Evolutionary conservation across 2,113 vertebrate genomes (phyloP).

Genomic region (Glaucomys volans): DNA sequence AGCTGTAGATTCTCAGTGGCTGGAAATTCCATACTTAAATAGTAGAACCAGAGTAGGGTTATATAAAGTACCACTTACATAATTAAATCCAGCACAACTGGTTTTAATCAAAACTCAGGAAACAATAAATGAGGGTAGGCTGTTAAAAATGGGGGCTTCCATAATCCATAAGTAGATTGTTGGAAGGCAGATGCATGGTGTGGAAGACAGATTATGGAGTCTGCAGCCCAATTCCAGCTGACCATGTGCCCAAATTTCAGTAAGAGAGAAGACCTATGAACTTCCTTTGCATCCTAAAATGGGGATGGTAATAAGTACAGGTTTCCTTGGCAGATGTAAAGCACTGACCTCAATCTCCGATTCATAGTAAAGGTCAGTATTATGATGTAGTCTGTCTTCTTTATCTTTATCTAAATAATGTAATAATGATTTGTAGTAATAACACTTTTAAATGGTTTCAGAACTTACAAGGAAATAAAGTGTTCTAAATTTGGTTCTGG

Average conservation of each 20-base stretch:
- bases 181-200: neutral
- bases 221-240: neutral
- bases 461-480: conserved; percentile 52
- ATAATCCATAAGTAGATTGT: neutral
- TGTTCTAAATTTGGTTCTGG: conserved; percentile 67
- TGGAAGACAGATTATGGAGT: conserved; percentile 18
- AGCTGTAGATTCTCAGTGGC: conserved; percentile 17
- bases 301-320: neutral
- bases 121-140: conserved; percentile 53
- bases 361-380: neutral
- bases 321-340: conserved; percentile 6
- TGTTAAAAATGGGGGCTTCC: conserved; percentile 43
- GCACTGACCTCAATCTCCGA: neutral
- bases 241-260: neutral
- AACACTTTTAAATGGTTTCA: conserved; percentile 58
- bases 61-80: conserved; percentile 48
- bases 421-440: conserved; percentile 44
- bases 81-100: conserved; percentile 53
- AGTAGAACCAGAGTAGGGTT: conserved; percentile 32
- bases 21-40: conserved; percentile 48
- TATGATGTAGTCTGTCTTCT: neutral
- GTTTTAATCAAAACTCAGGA: conserved; percentile 57
- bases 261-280: neutral
- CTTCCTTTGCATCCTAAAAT: conserved; percentile 11
- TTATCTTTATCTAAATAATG: conserved; percentile 45